Evolutionary conservation across 2,797 vertebrate species (phyloP).

Genomic region (Clarias fuscus): DNA sequence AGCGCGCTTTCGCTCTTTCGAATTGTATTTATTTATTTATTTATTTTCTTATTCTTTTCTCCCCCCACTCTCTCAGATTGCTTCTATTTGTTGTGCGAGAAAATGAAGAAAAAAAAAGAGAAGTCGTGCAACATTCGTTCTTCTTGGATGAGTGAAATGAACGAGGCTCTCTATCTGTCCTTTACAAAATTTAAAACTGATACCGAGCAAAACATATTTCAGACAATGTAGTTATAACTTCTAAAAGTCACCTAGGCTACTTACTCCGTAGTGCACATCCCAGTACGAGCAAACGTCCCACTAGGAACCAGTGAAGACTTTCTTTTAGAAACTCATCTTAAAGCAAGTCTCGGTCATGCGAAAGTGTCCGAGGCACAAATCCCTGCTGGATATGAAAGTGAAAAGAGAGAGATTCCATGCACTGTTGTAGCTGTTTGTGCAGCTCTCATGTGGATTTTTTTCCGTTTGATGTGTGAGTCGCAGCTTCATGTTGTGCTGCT

Average conservation of each 20-base stretch:
- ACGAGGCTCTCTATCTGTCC: slow-evolving; percentile 47
- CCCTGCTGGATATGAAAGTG: slow-evolving; percentile 26
- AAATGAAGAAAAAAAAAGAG: slow-evolving; percentile 34
- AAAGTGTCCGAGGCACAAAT: slow-evolving; percentile 26
- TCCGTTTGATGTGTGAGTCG: slow-evolving; percentile 79
- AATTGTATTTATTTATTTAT: background rate
- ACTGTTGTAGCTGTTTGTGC: slow-evolving; percentile 20
- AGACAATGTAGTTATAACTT: slow-evolving; percentile 1
- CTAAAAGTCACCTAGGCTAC: slow-evolving; percentile 53
- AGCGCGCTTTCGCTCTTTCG: slow-evolving; percentile 8
- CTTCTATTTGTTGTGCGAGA: slow-evolving; percentile 47
- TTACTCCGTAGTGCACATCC: slow-evolving; percentile 61
- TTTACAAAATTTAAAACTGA: slow-evolving; percentile 23
- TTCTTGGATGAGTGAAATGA: slow-evolving; percentile 9
- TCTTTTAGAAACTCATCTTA: slow-evolving; percentile 21
- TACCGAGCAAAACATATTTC: background rate
- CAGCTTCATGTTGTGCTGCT: slow-evolving; percentile 83
- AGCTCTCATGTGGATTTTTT: slow-evolving; percentile 49
- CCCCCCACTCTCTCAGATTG: slow-evolving; percentile 27
- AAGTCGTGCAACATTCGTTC: slow-evolving; percentile 14
- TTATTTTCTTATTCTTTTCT: background rate
- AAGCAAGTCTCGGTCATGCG: background rate
- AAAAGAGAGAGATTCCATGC: slow-evolving; percentile 33
- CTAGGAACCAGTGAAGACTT: slow-evolving; percentile 34
- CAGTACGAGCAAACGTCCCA: slow-evolving; percentile 50